Evolutionary conservation across 2,113 vertebrate species (phyloP), one percentile per base, ranked within the genome.

Genomic region (Herpailurus yagouaroundi): DNA sequence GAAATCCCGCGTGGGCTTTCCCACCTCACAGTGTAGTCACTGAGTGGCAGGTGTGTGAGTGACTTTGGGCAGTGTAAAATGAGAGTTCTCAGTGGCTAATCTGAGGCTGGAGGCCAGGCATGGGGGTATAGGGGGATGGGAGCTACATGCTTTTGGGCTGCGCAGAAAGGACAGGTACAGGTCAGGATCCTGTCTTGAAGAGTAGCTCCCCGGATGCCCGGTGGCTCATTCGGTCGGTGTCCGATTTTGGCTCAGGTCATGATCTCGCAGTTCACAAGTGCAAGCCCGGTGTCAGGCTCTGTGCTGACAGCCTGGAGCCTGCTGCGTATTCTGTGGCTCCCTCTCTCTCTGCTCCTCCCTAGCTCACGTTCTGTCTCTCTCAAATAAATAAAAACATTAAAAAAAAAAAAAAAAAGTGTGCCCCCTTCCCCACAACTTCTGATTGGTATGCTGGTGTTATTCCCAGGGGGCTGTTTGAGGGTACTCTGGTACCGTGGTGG

Each of bases 151-250:
- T 25, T 41, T 90, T 74, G 64, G 93, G 48, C 76, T 91, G 29
- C 55, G 41, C 4, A 29, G 29, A 41, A 94, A 33, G 55, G 45
- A 29, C 11, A 14, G 21, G 48, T 48, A 29, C 21, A 36, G 6
- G 29, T 52, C 9, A 15, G 60, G 36, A 41, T 68, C 68, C 66
- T 68, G 48, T 50, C 41, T 52, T 76, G 50, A 89, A 52, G 52
- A 68, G n/a, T 0, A 0, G 12, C 52, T 55, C 19, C n/a, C 15
- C 0, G 18, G 57, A 2, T 18, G 7, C 57, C 57, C 8, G 21
- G 57, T 60, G 57, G 57, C 57, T 23, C 21, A 23, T 21, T 60
- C 7, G 21, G 57, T 60, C 21, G 3, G 57, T 60, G 57, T 60
- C 57, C 21, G 7, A 21, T 8, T 60, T 60, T 60, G 57, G 57